Base-by-base conservation (phyloP, 2,113 vertebrate genomes). In the Rattus rattus region DNA sequence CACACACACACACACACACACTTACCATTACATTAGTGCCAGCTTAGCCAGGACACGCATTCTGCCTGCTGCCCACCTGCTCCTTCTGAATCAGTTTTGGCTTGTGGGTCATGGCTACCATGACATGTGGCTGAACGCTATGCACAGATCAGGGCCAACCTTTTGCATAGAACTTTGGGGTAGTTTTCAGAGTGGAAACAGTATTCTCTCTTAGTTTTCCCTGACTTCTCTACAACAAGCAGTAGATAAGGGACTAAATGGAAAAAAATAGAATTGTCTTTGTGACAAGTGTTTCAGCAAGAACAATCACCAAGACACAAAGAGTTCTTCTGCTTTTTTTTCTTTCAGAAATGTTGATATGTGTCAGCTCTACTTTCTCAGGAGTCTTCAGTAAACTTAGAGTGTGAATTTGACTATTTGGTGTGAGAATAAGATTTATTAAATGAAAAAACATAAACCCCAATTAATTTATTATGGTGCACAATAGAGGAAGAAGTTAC, bases 1-100 rank as follows among this genome's bases (percentile, higher is more conserved):
- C 2, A 16, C 67, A 30, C 67, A 33, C 13, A 69, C 69, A 70
- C 33, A 72, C n/a, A 73, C 70, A 73, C 90, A 92, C 56, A 72
- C 85, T 77, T 79, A 47, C 54, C 36, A 67, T 93, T 95, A 94
- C 89, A 88, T 91, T 73, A 93, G 49, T 88, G 92, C 96, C 94
- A 96, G 75, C 69, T 91, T 95, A 81, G 79, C 80, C 67, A 77
- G 47, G 33, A 73, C 36, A 24, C 80, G 88, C 54, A 47, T 54
- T 72, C 61, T 36, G 49, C 73, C 30, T 92, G 77, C 77, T 90
- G 95, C 14, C 22, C 3, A 0, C 26, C 75, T 52, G n/a, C 75
- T 95, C n/a, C 65, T 90, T 80, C 79, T 65, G 79, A 69, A 83
- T 59, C 1, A 16, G 16, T 90, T 73, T 90, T 81, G 89, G 54